Evolutionary conservation across 2,113 vertebrate genomes (phyloP).

Genomic region (Festucalex cinctus): DNA sequence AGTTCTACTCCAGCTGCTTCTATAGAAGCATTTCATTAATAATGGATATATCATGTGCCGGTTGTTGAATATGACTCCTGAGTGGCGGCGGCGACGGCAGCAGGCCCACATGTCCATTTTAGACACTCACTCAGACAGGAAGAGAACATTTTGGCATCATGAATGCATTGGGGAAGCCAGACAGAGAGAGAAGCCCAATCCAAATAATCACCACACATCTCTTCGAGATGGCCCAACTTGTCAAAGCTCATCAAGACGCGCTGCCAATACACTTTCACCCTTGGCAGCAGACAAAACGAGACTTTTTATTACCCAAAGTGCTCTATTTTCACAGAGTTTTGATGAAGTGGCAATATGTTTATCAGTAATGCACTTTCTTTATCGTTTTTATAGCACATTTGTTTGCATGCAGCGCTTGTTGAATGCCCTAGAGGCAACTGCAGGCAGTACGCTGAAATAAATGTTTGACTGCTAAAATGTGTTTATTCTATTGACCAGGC

Average conservation of each 20-base stretch:
- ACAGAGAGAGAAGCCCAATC: slow-evolving; percentile 49
- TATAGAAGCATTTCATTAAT: slow-evolving; percentile 31
- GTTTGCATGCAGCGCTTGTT: neutral
- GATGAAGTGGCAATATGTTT: slow-evolving; percentile 36
- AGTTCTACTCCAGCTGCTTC: slow-evolving; percentile 23
- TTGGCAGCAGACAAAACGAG: slow-evolving; percentile 54
- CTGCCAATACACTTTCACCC: slow-evolving; percentile 61
- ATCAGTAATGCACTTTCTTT: slow-evolving; percentile 22
- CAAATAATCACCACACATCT: slow-evolving; percentile 67
- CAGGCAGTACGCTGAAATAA: slow-evolving; percentile 1
- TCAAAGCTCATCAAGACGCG: slow-evolving; percentile 51
- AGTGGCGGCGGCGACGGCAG: slow-evolving; percentile 12
- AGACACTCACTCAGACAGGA: slow-evolving; percentile 47
- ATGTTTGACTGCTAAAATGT: neutral
- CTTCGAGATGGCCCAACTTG: slow-evolving; percentile 59
- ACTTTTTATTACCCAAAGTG: slow-evolving; percentile 46
- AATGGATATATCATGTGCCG: slow-evolving; percentile 19
- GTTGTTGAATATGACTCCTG: slow-evolving; percentile 38
- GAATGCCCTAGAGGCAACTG: neutral
- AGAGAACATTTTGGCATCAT: slow-evolving; percentile 53
- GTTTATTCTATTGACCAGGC: slow-evolving; percentile 8
- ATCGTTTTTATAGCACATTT: slow-evolving; percentile 1
- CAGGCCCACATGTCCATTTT: slow-evolving; percentile 47
- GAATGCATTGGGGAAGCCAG: slow-evolving; percentile 55
- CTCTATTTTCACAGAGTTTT: slow-evolving; percentile 4